phyloP scores from a whole-genome alignment of 2,797 vertebrate genomes.

The Taenioides sp. region DNA sequence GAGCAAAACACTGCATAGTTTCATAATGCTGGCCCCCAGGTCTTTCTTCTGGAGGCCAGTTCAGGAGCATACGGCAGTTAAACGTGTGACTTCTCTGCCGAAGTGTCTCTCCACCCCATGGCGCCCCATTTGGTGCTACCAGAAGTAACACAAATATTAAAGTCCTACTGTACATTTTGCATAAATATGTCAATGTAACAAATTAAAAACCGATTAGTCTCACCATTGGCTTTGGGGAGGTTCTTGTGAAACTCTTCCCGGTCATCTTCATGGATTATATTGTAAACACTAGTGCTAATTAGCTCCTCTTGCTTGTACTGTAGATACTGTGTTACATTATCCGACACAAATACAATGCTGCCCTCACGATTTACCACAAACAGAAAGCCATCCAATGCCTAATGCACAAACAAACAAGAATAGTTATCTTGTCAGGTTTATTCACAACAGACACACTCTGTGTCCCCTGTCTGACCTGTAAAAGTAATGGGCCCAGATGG shows the following conservation, averaged over 20 bases:
- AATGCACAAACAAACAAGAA: slow-evolving; percentile 7
- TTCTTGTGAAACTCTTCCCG: slow-evolving; percentile 95
- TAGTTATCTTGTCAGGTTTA: neutral
- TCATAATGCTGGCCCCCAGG: slow-evolving; percentile 86
- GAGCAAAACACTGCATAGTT: slow-evolving; percentile 98
- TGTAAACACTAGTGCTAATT: slow-evolving; percentile 95
- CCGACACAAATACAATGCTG: slow-evolving; percentile 96
- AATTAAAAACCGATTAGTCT: slow-evolving; percentile 14
- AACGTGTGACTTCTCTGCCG: slow-evolving; percentile 97
- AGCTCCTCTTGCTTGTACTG: slow-evolving; percentile 98
- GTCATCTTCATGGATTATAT: slow-evolving; percentile 94
- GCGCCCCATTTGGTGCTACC: slow-evolving; percentile 83
- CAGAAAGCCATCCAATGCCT: slow-evolving; percentile 97
- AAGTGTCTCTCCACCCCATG: slow-evolving; percentile 89
- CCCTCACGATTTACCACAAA: slow-evolving; percentile 98
- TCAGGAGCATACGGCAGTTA: slow-evolving; percentile 95
- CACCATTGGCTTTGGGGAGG: slow-evolving; percentile 91
- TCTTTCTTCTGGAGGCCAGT: slow-evolving; percentile 86
- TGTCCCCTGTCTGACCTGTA: slow-evolving; percentile 83
- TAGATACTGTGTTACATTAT: slow-evolving; percentile 97
- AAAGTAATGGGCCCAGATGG: slow-evolving; percentile 92
- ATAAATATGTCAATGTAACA: neutral
- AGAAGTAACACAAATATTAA: neutral
- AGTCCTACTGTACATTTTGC: neutral
- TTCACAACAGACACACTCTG: neutral